A percentile compares a stretch with the other conserved stretches of the same genome.
phyloP scores from a whole-genome alignment of 2,888 invertebrate species.

The Salticus scenicus region DNA sequence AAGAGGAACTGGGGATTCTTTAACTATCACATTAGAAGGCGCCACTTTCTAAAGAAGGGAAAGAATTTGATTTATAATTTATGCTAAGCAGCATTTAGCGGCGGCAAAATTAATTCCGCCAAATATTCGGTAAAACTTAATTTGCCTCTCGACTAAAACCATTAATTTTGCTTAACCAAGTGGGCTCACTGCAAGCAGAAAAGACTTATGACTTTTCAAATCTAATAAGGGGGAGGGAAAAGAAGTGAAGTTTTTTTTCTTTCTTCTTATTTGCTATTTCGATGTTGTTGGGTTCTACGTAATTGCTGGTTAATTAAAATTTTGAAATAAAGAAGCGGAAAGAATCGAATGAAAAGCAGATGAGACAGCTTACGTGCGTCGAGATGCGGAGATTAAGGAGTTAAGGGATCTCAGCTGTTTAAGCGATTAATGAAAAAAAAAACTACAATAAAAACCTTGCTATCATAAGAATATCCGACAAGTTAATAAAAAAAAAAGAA shows the following conservation, averaged over 20 bases:
- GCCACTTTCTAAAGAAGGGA: slow-evolving; percentile 33
- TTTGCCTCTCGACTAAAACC: slow-evolving; percentile 57
- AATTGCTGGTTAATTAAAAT: slow-evolving; percentile 52
- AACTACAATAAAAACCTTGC: background rate
- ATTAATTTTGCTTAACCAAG: slow-evolving; percentile 64
- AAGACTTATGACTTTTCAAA: slow-evolving; percentile 69
- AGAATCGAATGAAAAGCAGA: background rate
- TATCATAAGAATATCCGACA: background rate
- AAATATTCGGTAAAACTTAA: slow-evolving; percentile 70
- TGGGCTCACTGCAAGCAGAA: slow-evolving; percentile 45
- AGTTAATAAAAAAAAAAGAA: background rate
- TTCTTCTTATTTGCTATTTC: slow-evolving; percentile 7
- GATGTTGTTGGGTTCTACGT: slow-evolving; percentile 25
- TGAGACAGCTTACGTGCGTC: background rate
- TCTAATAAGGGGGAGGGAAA: slow-evolving; percentile 54
- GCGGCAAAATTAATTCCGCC: slow-evolving; percentile 65
- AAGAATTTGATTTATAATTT: slow-evolving; percentile 67
- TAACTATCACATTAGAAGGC: slow-evolving; percentile 32
- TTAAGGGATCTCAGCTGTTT: background rate
- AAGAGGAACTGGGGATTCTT: background rate
- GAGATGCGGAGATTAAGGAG: background rate
- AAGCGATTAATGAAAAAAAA: background rate
- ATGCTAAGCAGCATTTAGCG: slow-evolving; percentile 68
- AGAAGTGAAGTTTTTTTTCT: slow-evolving; percentile 24
- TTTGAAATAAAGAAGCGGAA: slow-evolving; percentile 5